phyloP scores from a whole-genome alignment of 2,797 vertebrate genomes.

The Lemur catta region DNA sequence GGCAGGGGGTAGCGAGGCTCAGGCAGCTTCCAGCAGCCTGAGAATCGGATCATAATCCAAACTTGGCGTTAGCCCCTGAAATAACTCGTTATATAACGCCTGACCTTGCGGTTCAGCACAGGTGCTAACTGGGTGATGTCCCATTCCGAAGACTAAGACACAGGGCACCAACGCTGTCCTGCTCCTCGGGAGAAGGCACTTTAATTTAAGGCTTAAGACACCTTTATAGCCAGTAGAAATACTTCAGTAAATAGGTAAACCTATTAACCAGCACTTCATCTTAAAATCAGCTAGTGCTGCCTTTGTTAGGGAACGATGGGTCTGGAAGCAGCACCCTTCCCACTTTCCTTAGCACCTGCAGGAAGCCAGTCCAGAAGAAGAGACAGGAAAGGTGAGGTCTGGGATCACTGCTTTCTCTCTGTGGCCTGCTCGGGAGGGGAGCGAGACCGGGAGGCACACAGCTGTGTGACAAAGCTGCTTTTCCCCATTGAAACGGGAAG shows the following conservation, averaged over 20 bases:
- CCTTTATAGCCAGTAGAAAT: constrained; percentile 8
- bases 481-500: constrained; percentile 56
- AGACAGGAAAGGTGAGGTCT: background rate
- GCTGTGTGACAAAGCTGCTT: constrained; percentile 54
- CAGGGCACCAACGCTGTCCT: background rate
- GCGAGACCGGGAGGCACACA: constrained; percentile 50
- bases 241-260: background rate
- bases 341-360: background rate
- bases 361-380: background rate
- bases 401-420: background rate
- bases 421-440: constrained; percentile 54
- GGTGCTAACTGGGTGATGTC: background rate
- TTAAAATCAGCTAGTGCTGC: constrained; percentile 37
- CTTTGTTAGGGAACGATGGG: background rate
- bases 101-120: accelerated
- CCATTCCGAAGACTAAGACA: background rate
- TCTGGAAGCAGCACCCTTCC: background rate
- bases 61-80: background rate
- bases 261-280: constrained; percentile 34
- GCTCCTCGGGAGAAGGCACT: background rate
- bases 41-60: background rate
- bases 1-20: background rate
- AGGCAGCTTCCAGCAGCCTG: background rate
- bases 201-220: constrained; percentile 32
- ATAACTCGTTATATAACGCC: background rate